Conservation (phyloP, 2,888 invertebrate genomes). For the Apomyelois bistriatella region DNA sequence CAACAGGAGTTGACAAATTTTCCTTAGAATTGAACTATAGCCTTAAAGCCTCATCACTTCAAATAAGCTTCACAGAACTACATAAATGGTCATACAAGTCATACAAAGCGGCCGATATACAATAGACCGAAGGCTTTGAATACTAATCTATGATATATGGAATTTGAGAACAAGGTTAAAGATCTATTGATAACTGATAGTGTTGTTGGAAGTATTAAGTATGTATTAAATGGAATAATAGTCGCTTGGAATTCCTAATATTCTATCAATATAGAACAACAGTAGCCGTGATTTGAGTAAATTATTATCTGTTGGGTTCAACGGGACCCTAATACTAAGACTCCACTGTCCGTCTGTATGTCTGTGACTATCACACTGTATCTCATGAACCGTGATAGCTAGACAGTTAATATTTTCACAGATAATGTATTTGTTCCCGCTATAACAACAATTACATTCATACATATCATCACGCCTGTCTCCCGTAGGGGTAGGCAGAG, state of each 20-base stretch:
- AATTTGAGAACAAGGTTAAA: constrained; percentile 2
- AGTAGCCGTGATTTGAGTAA: too few relatives aligned
- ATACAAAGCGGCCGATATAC: constrained; percentile 10
- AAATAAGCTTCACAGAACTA: not conserved
- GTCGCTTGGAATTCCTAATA: not conserved
- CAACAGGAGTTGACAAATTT: not conserved
- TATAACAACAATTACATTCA: too few relatives aligned
- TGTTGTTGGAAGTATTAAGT: not conserved
- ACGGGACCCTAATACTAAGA: too few relatives aligned
- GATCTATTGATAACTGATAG: constrained; percentile 1
- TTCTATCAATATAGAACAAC: not conserved
- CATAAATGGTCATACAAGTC: not conserved
- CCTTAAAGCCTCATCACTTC: not conserved
- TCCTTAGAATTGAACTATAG: not conserved
- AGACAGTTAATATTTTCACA: too few relatives aligned
- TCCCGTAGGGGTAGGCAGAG: too few relatives aligned
- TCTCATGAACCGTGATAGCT: too few relatives aligned
- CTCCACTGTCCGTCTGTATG: too few relatives aligned
- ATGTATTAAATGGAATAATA: not conserved
- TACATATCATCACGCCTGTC: too few relatives aligned
- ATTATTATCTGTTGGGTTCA: too few relatives aligned
- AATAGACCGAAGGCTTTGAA: constrained; percentile 1
- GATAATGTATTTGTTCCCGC: too few relatives aligned
- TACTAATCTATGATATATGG: constrained; percentile 9
- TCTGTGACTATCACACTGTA: too few relatives aligned